Conservation (phyloP, 2,888 invertebrate species). For the Drosophila maculinotata region DNA sequence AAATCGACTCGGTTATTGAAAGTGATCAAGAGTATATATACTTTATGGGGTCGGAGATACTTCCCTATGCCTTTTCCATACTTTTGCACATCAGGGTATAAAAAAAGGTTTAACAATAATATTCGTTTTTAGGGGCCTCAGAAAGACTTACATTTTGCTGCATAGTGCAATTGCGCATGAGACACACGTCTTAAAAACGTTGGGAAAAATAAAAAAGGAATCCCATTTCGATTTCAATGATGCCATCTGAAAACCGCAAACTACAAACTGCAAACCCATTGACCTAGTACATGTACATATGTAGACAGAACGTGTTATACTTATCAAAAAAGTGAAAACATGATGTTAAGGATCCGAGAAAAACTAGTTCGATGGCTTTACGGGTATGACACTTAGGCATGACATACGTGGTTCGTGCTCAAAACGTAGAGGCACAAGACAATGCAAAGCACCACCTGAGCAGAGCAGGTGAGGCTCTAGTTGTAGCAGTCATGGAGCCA, state of each 20-base stretch:
- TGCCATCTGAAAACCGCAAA: slow-evolving; percentile 39
- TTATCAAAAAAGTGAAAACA: slow-evolving; percentile 42
- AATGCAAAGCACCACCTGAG: slow-evolving; percentile 42
- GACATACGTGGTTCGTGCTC: slow-evolving; percentile 73
- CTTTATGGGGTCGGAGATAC: no score
- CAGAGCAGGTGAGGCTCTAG: slow-evolving; percentile 25
- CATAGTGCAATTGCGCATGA: no score
- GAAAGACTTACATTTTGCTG: no score
- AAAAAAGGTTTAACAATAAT: no score
- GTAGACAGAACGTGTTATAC: slow-evolving; percentile 5
- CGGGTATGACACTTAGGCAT: slow-evolving; percentile 63
- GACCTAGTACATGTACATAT: slow-evolving; percentile 51
- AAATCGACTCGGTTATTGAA: no score
- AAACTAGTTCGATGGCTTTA: slow-evolving; percentile 72
- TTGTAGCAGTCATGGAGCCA: slow-evolving; percentile 32
- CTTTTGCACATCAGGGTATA: no score
- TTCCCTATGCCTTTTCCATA: no score
- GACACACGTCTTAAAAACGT: neutral
- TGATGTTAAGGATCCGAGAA: slow-evolving; percentile 19
- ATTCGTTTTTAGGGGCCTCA: no score
- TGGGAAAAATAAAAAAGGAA: slow-evolving; percentile 10
- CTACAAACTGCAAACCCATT: slow-evolving; percentile 47
- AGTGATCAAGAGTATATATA: no score
- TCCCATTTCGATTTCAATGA: slow-evolving; percentile 71
- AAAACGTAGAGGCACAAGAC: slow-evolving; percentile 48